Base-by-base conservation (phyloP, 2,888 invertebrate species). In the Chalcis sispes region DNA sequence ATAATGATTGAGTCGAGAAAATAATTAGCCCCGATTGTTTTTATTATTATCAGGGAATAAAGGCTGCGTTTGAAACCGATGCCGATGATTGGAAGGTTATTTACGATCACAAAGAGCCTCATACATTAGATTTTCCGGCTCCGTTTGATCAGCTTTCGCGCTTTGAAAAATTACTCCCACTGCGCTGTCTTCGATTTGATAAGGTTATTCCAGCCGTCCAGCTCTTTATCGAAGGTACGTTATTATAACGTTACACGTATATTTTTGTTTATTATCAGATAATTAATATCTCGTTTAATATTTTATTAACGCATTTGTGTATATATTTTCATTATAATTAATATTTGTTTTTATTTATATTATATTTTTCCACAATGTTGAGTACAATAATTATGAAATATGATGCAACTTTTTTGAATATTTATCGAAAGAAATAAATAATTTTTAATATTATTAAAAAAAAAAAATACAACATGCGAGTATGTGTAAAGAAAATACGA, bases 111-210 rank as follows among this genome's bases (percentile, higher is more conserved):
- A 89, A 90, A 52, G 93, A 94, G 74, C 98, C 98, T 0, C 95
- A 97, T n/a, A 91, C 91, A 27, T 89, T 91, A 67, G 89, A 90
- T 0, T 88, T 97, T 75, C 97, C 97, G 0, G 87, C 86, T 2
- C 94, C 94, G 0, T 98, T 94, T 93, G 84, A 93, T 40, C 91
- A 92, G 66, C 89, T 96, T 18, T 89, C 89, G 58, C 82, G 89
- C 5, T 95, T 98, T 87, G 93, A 97, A 90, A 94, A 93, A 89
- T 89, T 98, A 85, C 89, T 95, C 80, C 89, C 97, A 1, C 87
- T 98, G 10, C 92, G 97, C 36, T 95, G 95, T 81, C 91, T 98
- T 82, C 91, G 98, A 58, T 93, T 94, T 32, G 98, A 98, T 88
- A 98, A 98, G 92, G 92, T 97, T 89, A 93, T 94, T 69, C 94